Evolutionary conservation across 2,888 invertebrate species (phyloP), one percentile per base, ranked within the genome.

Genomic region (Bruchidius siliquastri): DNA sequence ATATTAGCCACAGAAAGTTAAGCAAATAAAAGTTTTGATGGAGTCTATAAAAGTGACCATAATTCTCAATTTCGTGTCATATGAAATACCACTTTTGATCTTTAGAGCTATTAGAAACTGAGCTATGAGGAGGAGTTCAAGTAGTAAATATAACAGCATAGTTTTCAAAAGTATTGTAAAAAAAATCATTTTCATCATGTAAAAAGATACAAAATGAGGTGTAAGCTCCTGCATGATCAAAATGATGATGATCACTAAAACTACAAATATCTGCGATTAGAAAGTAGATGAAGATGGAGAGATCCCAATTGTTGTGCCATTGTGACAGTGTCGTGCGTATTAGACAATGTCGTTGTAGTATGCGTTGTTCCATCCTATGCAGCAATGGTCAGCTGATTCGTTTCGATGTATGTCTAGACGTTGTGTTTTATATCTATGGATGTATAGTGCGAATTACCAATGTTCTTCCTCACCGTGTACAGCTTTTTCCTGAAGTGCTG

Each of bases 391-490:
- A 85, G 86, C 86, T 86, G 85, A 85, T 84, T 85, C 85, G 85
- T 86, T 86, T 85, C 10, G 82, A 86, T 86, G 86, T 87, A 84
- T 86, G 86, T 86, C 84, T 86, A 86, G 85, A 84, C 85, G 85
- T 86, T 85, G 83, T 83, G 74, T 78, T 49, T 26, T 26, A 77
- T 76, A 72, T 77, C 69, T 77, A 21, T 75, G 77, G 75, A 76
- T 77, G 76, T 78, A 78, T 78, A 80, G 80, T 80, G 78, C 79
- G 77, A 79, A 13, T 13, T 49, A 49, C 18, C 49, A 49, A 49
- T 49, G 49, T 76, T 76, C 74, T 78, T 76, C 76, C 76, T 77
- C 76, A 76, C 76, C 75, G 74, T 73, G 77, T 80, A 76, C 78
- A 78, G 79, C 79, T 77, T 70, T 77, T 78, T 78, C 77, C 74